Evolutionary conservation across 2,113 vertebrate species (phyloP).

Genomic region (Brienomyrus longianalis): DNA sequence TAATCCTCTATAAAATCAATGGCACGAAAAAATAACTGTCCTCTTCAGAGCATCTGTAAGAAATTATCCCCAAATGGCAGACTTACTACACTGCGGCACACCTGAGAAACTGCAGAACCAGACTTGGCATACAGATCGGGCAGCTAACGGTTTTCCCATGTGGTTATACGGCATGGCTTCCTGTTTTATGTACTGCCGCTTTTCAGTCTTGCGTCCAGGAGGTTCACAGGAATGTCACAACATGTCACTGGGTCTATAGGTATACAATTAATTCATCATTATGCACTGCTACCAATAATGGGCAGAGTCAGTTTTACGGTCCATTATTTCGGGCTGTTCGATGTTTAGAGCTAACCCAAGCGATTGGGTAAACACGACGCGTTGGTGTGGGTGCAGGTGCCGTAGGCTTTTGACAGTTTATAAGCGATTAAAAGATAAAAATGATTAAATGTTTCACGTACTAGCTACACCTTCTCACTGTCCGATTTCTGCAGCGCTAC

Average conservation of each 20-base stretch:
- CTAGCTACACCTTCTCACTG: neutral
- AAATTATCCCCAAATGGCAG: neutral
- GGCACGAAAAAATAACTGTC: neutral
- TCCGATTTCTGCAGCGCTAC: conserved; percentile 31
- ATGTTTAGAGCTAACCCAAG: neutral
- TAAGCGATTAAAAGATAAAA: neutral
- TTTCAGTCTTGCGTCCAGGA: neutral
- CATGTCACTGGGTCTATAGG: neutral
- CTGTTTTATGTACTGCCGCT: neutral
- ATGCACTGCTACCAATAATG: neutral
- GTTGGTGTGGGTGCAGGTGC: neutral
- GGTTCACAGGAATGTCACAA: neutral
- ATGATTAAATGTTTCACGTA: neutral
- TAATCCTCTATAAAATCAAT: neutral
- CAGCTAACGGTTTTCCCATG: neutral
- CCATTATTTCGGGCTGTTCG: neutral
- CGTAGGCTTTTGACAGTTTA: neutral
- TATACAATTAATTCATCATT: neutral
- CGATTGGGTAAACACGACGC: neutral
- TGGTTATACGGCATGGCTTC: neutral
- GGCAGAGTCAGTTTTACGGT: neutral
- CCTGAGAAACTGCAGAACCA: neutral
- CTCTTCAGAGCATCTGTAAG: too few relatives aligned
- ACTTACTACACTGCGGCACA: neutral
- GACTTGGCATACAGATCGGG: neutral